These are phyloP conservation scores for Bubalus kerabau DNA, from an alignment of 2,113 vertebrate species.

Conservation along the genomic window DNA sequence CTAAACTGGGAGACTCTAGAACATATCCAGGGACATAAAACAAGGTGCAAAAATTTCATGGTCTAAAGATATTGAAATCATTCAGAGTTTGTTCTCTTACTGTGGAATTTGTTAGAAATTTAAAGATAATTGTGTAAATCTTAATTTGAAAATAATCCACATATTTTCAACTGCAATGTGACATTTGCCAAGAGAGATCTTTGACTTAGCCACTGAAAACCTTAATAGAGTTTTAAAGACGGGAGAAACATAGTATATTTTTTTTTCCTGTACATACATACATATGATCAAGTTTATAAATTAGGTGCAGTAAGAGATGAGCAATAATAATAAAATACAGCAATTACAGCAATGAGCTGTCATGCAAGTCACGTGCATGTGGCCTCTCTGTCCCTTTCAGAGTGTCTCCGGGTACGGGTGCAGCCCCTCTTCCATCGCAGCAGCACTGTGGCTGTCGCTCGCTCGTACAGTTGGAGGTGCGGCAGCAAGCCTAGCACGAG, in stretches of 20 bases:
- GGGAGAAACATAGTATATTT: background rate
- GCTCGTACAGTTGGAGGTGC: background rate
- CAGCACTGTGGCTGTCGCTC: background rate
- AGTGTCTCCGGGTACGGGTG: no score
- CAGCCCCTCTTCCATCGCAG: no score
- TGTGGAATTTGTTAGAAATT: background rate
- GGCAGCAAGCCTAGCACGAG: background rate
- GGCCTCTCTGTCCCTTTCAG: background rate
- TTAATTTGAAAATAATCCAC: background rate
- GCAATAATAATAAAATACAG: background rate
- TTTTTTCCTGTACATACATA: background rate
- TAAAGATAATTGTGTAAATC: background rate
- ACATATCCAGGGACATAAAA: background rate
- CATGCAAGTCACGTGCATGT: rapidly evolving
- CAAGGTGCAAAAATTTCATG: background rate
- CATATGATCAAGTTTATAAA: background rate
- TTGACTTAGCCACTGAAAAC: background rate
- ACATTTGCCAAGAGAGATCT: background rate
- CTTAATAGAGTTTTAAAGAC: background rate
- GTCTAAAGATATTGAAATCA: background rate
- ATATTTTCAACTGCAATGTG: background rate
- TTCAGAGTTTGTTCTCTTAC: background rate
- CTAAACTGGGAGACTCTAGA: background rate
- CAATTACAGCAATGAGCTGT: no score
- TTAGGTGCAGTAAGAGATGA: background rate